Evolutionary conservation across 2,888 invertebrate genomes (phyloP).

Genomic region (Diachrysia chrysitis): DNA sequence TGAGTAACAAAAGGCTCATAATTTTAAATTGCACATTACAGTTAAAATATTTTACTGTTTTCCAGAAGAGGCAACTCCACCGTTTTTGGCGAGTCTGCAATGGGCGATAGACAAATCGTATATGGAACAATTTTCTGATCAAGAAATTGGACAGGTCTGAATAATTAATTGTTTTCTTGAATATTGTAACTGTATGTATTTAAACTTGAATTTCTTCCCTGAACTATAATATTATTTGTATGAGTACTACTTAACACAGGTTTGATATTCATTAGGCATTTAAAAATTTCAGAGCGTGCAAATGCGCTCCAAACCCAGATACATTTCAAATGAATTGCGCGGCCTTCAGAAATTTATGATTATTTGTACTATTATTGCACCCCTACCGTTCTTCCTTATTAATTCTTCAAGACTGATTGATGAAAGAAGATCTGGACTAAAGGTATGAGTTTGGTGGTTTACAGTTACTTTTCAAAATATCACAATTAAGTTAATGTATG

Average conservation of each 20-base stretch:
- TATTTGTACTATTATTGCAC: constrained; percentile 40
- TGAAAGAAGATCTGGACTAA: constrained; percentile 33
- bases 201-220: too few relatives aligned
- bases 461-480: background rate
- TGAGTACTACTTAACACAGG: too few relatives aligned
- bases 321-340: constrained; percentile 9
- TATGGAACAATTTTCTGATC: constrained; percentile 26
- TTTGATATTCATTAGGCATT: background rate
- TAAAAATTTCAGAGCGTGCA: constrained; percentile 19
- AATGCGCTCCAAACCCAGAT: background rate
- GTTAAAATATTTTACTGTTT: background rate
- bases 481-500: too few relatives aligned
- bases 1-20: too few relatives aligned
- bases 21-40: too few relatives aligned
- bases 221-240: too few relatives aligned
- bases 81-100: constrained; percentile 33
- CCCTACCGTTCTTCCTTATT: constrained; percentile 40
- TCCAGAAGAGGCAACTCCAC: constrained; percentile 26
- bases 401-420: constrained; percentile 17
- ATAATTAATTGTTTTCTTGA: too few relatives aligned
- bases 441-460: constrained; percentile 19
- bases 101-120: constrained; percentile 51
- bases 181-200: too few relatives aligned
- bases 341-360: constrained; percentile 35
- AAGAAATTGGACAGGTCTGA: constrained; percentile 22